Percentiles rank a stretch among this genome's conserved stretches.
phyloP scores from a whole-genome alignment of 2,797 vertebrate genomes.

The Coreius guichenoti region DNA sequence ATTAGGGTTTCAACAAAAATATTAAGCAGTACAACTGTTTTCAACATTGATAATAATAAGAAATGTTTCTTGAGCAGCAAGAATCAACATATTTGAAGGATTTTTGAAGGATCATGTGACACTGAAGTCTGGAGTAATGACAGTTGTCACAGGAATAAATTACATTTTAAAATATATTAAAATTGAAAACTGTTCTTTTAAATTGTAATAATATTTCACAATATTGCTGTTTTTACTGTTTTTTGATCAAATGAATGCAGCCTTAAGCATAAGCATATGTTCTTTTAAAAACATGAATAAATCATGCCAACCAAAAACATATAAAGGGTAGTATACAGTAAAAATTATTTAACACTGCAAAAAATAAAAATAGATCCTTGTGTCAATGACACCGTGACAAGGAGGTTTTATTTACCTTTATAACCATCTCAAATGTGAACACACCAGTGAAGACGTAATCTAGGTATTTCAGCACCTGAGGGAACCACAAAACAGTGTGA shows the following conservation, averaged over 20 bases:
- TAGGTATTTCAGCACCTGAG: slow-evolving; percentile 94
- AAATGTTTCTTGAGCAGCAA: background rate
- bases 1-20: background rate
- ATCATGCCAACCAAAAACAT: background rate
- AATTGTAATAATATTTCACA: background rate
- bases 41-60: background rate
- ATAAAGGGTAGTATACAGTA: background rate
- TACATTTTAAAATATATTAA: background rate
- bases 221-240: background rate
- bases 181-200: background rate
- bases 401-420: slow-evolving; percentile 84
- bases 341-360: too few species aligned
- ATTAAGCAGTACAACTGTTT: background rate
- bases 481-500: slow-evolving; percentile 16
- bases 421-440: slow-evolving; percentile 99
- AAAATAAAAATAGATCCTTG: background rate
- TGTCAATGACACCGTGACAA: background rate
- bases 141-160: background rate
- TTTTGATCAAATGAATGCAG: background rate
- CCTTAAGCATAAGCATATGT: background rate
- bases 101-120: background rate
- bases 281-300: background rate
- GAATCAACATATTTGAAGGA: background rate
- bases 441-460: slow-evolving; percentile 99
- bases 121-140: background rate